Percentiles rank a stretch among this genome's conserved stretches.
Conservation (phyloP, 1,140 invertebrate genomes). For the Semibalanus balanoides region DNA sequence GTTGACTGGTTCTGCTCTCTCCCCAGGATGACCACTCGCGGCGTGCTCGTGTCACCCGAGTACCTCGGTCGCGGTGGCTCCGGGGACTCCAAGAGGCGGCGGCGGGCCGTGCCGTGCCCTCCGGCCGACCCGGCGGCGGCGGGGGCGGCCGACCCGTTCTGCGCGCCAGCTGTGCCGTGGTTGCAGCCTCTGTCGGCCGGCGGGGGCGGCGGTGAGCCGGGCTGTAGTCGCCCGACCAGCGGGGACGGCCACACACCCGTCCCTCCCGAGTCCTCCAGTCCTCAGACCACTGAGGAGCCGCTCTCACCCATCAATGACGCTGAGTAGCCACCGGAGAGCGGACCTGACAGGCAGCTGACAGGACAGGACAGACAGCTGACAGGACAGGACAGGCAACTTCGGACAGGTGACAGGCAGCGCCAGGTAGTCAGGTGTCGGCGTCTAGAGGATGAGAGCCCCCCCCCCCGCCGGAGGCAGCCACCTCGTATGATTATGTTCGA, state of each 20-base stretch:
- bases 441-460: too few species aligned
- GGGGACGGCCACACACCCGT: neutral
- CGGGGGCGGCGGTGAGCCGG: too few species aligned
- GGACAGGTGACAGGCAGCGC: too few species aligned
- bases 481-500: too few species aligned
- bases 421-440: too few species aligned
- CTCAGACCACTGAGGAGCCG: neutral
- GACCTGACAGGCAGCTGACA: too few species aligned
- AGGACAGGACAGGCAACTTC: too few species aligned
- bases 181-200: neutral
- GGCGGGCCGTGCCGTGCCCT: too few species aligned
- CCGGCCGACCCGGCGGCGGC: neutral
- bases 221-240: neutral
- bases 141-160: neutral
- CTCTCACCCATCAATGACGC: neutral
- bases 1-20: too few species aligned
- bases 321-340: neutral
- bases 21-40: neutral
- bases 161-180: neutral
- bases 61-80: neutral
- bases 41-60: neutral
- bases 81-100: neutral
- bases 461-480: too few species aligned
- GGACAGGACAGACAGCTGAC: too few species aligned
- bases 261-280: neutral